Evolutionary conservation across 2,113 vertebrate species (phyloP).

Genomic region (Podilymbus podiceps): DNA sequence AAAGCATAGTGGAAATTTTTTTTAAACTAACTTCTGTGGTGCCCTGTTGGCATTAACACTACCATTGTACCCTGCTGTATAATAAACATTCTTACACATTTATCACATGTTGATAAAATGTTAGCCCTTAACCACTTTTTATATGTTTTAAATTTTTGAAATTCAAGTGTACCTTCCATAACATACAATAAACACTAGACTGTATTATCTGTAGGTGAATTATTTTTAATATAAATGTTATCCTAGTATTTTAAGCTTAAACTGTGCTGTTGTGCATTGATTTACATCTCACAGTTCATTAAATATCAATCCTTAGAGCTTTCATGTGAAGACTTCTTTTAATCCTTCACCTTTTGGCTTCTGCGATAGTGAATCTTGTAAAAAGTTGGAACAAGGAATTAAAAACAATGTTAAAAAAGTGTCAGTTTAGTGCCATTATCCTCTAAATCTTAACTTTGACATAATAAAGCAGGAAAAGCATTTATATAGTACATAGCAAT

Average conservation of each 20-base stretch:
- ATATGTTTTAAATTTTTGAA: constrained; percentile 93
- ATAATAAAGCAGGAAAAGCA: background rate
- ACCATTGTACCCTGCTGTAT: constrained; percentile 85
- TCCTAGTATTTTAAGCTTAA: constrained; percentile 38
- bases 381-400: constrained; percentile 28
- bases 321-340: constrained; percentile 36
- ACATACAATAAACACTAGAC: constrained; percentile 91
- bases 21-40: constrained; percentile 83
- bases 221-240: constrained; percentile 65
- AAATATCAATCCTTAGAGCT: constrained; percentile 37
- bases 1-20: constrained; percentile 87
- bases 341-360: constrained; percentile 22
- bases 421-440: background rate
- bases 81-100: constrained; percentile 85
- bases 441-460: constrained; percentile 13
- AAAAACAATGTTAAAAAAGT: constrained; percentile 4
- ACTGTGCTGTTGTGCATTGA: constrained; percentile 28
- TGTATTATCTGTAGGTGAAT: constrained; percentile 74
- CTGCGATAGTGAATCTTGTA: background rate
- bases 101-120: constrained; percentile 88
- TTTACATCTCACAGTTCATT: constrained; percentile 52
- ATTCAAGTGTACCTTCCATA: constrained; percentile 91
- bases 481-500: background rate
- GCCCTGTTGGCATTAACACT: constrained; percentile 81
- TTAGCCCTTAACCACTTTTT: constrained; percentile 89